phyloP scores from a whole-genome alignment of 2,113 vertebrate genomes.

The Nothocercus julius region DNA sequence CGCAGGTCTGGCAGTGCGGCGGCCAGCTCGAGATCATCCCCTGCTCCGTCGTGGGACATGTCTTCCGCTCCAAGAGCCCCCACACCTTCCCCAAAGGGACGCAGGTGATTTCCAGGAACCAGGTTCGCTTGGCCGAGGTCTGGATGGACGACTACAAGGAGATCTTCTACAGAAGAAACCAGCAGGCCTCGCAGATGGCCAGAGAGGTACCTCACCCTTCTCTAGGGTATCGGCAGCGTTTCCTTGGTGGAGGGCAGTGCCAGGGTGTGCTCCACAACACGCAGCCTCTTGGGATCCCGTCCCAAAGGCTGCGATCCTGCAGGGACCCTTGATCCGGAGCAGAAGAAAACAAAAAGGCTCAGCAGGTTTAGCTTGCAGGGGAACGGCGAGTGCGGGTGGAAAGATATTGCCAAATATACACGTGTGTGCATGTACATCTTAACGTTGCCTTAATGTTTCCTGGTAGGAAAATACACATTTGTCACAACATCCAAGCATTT shows the following conservation, averaged over 20 bases:
- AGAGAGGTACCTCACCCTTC: conserved; percentile 76
- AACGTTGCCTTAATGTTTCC: not conserved
- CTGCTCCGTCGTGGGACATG: conserved; percentile 95
- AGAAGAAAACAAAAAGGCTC: too few species aligned
- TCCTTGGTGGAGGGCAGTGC: not conserved
- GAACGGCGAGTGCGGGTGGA: not conserved
- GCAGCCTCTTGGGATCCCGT: not conserved
- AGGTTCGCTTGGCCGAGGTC: conserved; percentile 95
- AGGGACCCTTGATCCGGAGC: not conserved
- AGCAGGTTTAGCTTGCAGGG: not conserved
- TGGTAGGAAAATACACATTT: not conserved
- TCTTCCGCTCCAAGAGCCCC: conserved; percentile 96
- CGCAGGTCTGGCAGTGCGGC: conserved; percentile 96
- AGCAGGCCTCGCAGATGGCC: conserved; percentile 87
- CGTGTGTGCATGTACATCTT: not conserved
- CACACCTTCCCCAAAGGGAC: conserved; percentile 96
- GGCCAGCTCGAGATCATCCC: conserved; percentile 93
- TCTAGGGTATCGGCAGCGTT: not conserved
- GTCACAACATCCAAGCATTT: rapidly evolving
- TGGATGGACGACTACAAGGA: conserved; percentile 96
- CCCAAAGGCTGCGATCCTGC: not conserved
- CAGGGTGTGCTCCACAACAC: not conserved
- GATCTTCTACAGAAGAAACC: conserved; percentile 91
- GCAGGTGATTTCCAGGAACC: conserved; percentile 92
- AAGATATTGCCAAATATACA: not conserved